Evolutionary conservation across 2,113 vertebrate species (phyloP).

Genomic region (Nerophis ophidion): DNA sequence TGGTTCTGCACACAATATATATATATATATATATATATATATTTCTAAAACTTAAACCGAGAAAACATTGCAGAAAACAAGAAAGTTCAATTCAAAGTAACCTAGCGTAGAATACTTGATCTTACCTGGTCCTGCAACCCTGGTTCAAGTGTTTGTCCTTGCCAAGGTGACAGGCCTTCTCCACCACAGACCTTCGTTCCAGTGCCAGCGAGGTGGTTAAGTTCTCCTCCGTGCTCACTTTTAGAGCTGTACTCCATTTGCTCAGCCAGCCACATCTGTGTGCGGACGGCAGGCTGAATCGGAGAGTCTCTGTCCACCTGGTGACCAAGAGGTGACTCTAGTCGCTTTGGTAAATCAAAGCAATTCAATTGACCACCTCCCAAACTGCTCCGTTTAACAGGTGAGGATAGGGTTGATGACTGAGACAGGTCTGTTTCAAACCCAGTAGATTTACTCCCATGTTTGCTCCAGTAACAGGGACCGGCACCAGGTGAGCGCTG

Average conservation of each 20-base stretch:
- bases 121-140: slow-evolving; percentile 77
- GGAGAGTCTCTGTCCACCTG: slow-evolving; percentile 76
- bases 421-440: slow-evolving; percentile 60
- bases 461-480: slow-evolving; percentile 77
- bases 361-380: slow-evolving; percentile 4
- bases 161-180: slow-evolving; percentile 66
- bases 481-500: slow-evolving; percentile 68
- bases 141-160: slow-evolving; percentile 65
- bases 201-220: neutral
- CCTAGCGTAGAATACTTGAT: neutral
- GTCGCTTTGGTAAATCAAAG: slow-evolving; percentile 62
- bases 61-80: too few relatives aligned
- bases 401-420: slow-evolving; percentile 65
- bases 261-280: slow-evolving; percentile 93
- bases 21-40: too few relatives aligned
- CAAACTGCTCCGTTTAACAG: slow-evolving; percentile 75
- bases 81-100: too few relatives aligned
- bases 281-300: slow-evolving; percentile 83
- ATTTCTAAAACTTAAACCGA: too few relatives aligned
- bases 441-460: slow-evolving; percentile 26
- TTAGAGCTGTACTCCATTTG: slow-evolving; percentile 79
- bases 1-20: too few relatives aligned
- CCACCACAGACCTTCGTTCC: slow-evolving; percentile 11
- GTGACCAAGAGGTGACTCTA: slow-evolving; percentile 67
- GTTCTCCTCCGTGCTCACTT: slow-evolving; percentile 10